Conservation (phyloP, 2,888 invertebrate genomes). For the Bruchidius siliquastri region DNA sequence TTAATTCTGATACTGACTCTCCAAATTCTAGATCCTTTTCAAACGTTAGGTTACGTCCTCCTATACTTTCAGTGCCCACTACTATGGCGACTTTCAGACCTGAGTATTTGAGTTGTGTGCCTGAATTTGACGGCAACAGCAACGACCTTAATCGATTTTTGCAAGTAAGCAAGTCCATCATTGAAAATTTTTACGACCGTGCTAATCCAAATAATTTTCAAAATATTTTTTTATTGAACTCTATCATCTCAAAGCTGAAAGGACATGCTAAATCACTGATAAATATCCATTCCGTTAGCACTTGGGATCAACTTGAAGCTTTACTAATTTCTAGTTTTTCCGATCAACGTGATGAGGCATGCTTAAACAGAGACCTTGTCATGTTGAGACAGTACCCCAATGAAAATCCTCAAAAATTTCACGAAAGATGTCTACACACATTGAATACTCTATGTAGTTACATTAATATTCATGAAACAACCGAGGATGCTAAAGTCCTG, state of each 20-base stretch:
- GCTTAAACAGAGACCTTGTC: conserved; percentile 18
- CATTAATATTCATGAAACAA: conserved; percentile 10
- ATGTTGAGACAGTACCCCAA: conserved; percentile 14
- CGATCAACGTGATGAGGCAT: conserved; percentile 20
- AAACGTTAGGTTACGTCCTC: not conserved
- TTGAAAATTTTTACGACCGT: conserved; percentile 8
- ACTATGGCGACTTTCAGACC: conserved; percentile 8
- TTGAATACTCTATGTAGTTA: conserved; percentile 13
- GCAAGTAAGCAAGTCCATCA: conserved; percentile 3
- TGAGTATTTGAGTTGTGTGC: conserved; percentile 9
- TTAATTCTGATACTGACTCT: too few relatives aligned
- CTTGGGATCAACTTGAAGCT: conserved; percentile 9
- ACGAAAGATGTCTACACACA: conserved; percentile 12
- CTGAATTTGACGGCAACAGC: conserved; percentile 11
- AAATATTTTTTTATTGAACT: conserved; percentile 15
- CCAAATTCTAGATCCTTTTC: too few relatives aligned
- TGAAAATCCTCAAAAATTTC: conserved; percentile 20
- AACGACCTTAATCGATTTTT: conserved; percentile 6
- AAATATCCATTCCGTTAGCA: conserved; percentile 11
- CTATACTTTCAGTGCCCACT: not conserved
- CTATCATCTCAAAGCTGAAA: conserved; percentile 9
- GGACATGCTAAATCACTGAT: conserved; percentile 11
- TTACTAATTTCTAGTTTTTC: conserved; percentile 12
- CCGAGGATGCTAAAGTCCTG: not conserved
- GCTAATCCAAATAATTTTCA: conserved; percentile 11